Conservation (phyloP, 1,140 invertebrate genomes). For the Cherax destructor region DNA sequence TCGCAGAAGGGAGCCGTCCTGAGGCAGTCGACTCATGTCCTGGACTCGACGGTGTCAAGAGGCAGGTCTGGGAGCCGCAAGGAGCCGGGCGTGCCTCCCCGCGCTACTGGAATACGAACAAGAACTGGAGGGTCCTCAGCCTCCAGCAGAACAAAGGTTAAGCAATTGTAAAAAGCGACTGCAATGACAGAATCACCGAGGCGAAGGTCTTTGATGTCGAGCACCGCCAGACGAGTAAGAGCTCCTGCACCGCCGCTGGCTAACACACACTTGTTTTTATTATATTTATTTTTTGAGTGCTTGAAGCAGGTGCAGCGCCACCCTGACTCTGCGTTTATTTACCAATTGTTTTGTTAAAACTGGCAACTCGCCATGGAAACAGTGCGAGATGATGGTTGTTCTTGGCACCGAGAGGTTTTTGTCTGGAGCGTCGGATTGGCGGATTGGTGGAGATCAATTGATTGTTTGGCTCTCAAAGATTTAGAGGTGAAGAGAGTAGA, state of each 20-base stretch:
- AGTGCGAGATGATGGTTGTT: too few relatives aligned
- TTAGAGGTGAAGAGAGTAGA: neutral
- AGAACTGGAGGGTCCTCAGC: slow-evolving; percentile 40
- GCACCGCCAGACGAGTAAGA: neutral
- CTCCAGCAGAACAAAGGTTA: slow-evolving; percentile 62
- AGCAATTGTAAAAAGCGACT: slow-evolving; percentile 65
- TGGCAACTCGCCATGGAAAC: too few relatives aligned
- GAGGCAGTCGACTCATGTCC: neutral
- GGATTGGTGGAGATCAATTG: neutral
- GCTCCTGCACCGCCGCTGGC: neutral
- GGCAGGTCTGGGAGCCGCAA: slow-evolving; percentile 25
- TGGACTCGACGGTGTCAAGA: slow-evolving; percentile 18
- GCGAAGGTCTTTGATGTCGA: slow-evolving; percentile 60
- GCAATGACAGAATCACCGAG: slow-evolving; percentile 61
- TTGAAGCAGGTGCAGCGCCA: neutral
- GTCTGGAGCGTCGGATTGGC: too few relatives aligned
- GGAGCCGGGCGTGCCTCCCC: slow-evolving; percentile 27
- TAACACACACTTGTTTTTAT: neutral
- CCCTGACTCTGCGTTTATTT: too few relatives aligned
- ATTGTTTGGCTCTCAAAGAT: neutral
- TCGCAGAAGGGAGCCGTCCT: neutral
- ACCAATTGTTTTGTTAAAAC: too few relatives aligned
- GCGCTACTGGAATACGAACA: slow-evolving; percentile 34
- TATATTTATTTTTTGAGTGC: neutral
- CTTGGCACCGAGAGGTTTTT: too few relatives aligned